Evolutionary conservation across 2,888 invertebrate genomes (phyloP).

Genomic region (Barypeithes pellucidus): DNA sequence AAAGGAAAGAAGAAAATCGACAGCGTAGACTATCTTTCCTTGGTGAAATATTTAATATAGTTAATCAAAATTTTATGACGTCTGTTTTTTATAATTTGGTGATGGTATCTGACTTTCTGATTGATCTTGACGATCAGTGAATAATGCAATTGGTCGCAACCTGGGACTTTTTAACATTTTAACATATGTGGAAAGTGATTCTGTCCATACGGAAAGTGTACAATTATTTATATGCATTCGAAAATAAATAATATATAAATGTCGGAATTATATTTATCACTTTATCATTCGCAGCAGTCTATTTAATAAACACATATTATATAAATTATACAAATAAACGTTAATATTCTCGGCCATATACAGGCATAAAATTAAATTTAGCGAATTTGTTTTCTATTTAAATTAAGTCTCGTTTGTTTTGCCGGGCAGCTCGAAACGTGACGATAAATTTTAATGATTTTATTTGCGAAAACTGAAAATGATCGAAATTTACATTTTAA

Average conservation of each 20-base stretch:
- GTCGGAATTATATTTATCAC: conserved; percentile 37
- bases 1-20: too few species aligned
- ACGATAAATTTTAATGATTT: conserved; percentile 49
- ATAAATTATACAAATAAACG: conserved; percentile 46
- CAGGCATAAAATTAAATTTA: conserved; percentile 49
- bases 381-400: conserved; percentile 49
- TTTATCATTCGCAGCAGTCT: conserved; percentile 15
- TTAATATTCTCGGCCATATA: conserved; percentile 47
- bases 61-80: too few species aligned
- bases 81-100: too few species aligned
- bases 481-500: conserved; percentile 37
- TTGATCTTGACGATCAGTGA: too few species aligned
- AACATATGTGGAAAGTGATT: too few species aligned
- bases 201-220: too few species aligned
- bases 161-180: too few species aligned
- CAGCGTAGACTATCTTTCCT: too few species aligned
- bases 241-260: conserved; percentile 4
- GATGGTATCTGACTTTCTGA: too few species aligned
- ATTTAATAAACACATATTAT: conserved; percentile 43
- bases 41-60: too few species aligned
- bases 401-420: conserved; percentile 51
- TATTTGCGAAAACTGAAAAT: conserved; percentile 35
- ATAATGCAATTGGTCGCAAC: too few species aligned
- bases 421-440: conserved; percentile 44
- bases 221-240: too few species aligned